Percentiles rank a stretch among this genome's conserved stretches.
Conservation (phyloP, 2,113 vertebrate genomes). For the Pygoscelis antarcticus region DNA sequence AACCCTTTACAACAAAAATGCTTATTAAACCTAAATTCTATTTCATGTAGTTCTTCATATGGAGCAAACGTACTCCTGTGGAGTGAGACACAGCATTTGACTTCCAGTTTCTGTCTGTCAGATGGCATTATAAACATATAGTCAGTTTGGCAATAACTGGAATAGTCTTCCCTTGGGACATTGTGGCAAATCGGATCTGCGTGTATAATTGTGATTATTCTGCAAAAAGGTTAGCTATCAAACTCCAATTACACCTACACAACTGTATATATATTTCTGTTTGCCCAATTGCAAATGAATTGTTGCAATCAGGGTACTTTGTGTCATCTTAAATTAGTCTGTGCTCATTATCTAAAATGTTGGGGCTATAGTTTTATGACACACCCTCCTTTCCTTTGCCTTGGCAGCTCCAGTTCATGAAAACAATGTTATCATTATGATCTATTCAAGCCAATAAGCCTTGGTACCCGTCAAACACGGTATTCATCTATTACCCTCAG, state of each 20-base stretch:
- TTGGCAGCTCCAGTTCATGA: background rate
- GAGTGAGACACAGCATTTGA: background rate
- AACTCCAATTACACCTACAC: background rate
- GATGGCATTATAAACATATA: background rate
- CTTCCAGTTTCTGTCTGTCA: background rate
- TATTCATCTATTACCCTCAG: background rate
- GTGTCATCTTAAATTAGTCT: background rate
- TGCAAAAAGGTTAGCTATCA: background rate
- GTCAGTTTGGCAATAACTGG: background rate
- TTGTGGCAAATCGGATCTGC: rapidly evolving
- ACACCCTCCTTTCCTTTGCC: background rate
- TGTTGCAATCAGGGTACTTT: background rate
- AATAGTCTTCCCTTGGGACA: background rate
- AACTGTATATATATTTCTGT: background rate
- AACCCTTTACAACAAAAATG: background rate
- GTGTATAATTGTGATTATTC: background rate
- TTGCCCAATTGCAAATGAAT: background rate
- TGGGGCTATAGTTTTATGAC: background rate
- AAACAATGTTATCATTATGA: background rate
- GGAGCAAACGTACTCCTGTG: background rate
- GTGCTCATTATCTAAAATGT: background rate
- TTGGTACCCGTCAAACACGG: background rate
- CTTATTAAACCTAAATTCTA: background rate
- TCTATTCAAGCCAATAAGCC: background rate
- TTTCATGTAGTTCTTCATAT: background rate